Evolutionary conservation across 2,888 invertebrate species (phyloP).

Genomic region (Smittia aterrima): DNA sequence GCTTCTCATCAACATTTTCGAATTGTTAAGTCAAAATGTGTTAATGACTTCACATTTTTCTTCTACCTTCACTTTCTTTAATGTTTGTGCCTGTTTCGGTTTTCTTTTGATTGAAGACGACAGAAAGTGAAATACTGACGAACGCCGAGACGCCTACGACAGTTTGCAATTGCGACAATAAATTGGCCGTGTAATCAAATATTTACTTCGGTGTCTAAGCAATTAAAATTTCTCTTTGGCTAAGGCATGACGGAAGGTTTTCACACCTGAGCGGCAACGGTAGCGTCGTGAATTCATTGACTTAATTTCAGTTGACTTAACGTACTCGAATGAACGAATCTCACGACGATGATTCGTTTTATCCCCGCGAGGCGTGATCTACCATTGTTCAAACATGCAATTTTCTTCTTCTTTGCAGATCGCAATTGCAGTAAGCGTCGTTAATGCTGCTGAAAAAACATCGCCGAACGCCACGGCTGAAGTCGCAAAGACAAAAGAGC

Average conservation of each 20-base stretch:
- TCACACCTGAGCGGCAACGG: no score
- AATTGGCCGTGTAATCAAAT: no score
- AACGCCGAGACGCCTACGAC: background rate
- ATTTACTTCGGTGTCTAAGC: background rate
- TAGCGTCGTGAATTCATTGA: conserved; percentile 27
- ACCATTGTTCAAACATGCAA: conserved; percentile 5
- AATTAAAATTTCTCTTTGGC: background rate
- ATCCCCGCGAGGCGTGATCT: conserved; percentile 30
- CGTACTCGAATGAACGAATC: background rate
- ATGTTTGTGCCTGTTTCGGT: conserved; percentile 2
- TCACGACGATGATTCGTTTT: background rate
- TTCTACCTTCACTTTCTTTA: conserved; percentile 12
- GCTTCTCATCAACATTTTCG: background rate
- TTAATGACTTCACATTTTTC: conserved; percentile 15
- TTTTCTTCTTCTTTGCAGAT: conserved; percentile 23
- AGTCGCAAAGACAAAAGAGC: conserved; percentile 45
- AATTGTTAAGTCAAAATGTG: conserved; percentile 3
- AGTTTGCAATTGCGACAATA: no score
- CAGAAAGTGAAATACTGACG: background rate
- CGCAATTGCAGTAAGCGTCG: conserved; percentile 12
- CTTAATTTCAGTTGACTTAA: conserved; percentile 7
- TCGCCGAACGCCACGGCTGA: conserved; percentile 23
- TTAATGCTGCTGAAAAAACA: conserved; percentile 23
- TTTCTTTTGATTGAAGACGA: background rate
- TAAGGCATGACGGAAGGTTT: background rate